A percentile compares a stretch with the other conserved stretches of the same genome.
Conservation (phyloP, 2,888 invertebrate genomes). For the Platycheirus albimanus region DNA sequence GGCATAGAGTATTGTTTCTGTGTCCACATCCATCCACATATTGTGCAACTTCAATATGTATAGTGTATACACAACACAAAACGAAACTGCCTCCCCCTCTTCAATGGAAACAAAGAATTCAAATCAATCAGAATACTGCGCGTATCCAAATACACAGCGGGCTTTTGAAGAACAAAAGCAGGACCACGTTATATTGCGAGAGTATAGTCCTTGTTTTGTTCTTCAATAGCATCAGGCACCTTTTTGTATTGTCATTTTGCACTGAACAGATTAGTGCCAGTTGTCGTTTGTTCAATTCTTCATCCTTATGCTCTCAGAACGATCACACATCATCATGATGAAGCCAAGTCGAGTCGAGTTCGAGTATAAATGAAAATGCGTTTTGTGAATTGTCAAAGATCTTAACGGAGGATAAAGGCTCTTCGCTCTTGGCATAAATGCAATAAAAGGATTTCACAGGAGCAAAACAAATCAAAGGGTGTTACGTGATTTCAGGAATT, state of each 20-base stretch:
- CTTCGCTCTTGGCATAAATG: too few species aligned
- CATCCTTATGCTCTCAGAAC: not conserved
- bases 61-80: not conserved
- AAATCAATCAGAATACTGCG: conserved; percentile 64
- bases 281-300: not conserved
- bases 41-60: not conserved
- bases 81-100: not conserved
- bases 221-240: not conserved
- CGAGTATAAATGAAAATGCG: not conserved
- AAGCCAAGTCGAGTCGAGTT: too few species aligned
- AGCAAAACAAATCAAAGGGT: not conserved
- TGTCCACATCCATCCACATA: not conserved
- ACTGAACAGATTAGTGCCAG: not conserved
- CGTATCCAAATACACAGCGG: not conserved
- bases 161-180: not conserved
- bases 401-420: not conserved
- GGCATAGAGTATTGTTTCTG: not conserved
- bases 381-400: not conserved
- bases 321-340: too few species aligned
- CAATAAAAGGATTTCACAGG: not conserved
- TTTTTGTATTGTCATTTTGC: conserved; percentile 4
- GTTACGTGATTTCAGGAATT: too few species aligned
- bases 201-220: not conserved
- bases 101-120: conserved; percentile 31
- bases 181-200: not conserved